Base-by-base conservation (phyloP, 1,140 invertebrate species). In the Aphelinus certus region DNA sequence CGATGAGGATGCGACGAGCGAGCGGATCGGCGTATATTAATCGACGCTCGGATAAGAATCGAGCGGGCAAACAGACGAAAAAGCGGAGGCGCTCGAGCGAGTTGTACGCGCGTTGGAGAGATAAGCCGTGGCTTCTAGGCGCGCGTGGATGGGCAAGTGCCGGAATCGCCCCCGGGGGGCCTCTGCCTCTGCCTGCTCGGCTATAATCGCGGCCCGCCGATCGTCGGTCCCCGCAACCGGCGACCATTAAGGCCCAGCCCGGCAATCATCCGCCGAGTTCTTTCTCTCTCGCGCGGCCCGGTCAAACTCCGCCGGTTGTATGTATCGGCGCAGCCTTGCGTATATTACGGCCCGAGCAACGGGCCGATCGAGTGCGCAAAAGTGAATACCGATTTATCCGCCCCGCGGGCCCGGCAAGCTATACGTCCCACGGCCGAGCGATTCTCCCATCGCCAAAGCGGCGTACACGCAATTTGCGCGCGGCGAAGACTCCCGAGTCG, bases 131-230 rank as follows among this genome's bases (percentile, higher is more conserved):
- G 26, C 43, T 42, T 57, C 48, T 10, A 9, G 66, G 48, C 56
- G 49, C 10, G 9, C 66, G 26, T 56, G 42, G 69, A 70, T 57
- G 55, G 67, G 42, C 51, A 70, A 63, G 63, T 65, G 63, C 63
- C 63, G 63, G 63, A 65, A 65, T 65, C 48, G 63, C 63, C 53
- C 49, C 47, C 7, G 63, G 63, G 48, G 26, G 45, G 7, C 7
- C 42, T 45, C 7, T 49, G 3, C 45, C 43, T 45, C 7, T 10
- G 10, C 63, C 5, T 49, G 63, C 48, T 7, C 43, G 43, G 45
- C 3, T 26, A 4, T 63, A 51, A 65, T 65, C 63, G 63, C 2
- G 63, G n/a, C 26, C 26, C 5, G 63, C n/a, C 63, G 53, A 65
- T 65, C 48, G 47, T n/a, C 26, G 26, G 26, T 26, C 26, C 26